Base-by-base conservation (phyloP, 1,140 invertebrate genomes). In the Helicoverpa zea region DNA sequence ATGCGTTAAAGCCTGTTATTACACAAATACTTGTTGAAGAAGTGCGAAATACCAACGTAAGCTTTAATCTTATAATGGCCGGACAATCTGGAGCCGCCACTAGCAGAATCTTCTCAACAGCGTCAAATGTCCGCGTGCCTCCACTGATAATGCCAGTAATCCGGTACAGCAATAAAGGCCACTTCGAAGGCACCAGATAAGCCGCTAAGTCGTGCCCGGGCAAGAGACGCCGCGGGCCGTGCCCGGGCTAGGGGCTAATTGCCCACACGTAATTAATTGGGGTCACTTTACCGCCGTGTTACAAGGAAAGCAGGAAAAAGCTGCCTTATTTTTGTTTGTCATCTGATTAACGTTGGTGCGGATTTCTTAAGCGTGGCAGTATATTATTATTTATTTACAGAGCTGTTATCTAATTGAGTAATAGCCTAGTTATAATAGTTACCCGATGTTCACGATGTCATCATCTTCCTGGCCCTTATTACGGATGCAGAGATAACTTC, bases 141-240 rank as follows among this genome's bases (percentile, higher is more conserved):
- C 16, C 18, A 2, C 56, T 14, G 13, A 58, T 11, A n/a, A 23
- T 61, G 23, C 2, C 23, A 29, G 5, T 61, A 30, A 61, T 61
- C 58, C 23, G 58, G 12, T 5, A 61, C 58, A 61, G 11, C 58
- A 61, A 30, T 61, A 61, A 43, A 14, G 12, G 59, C 10, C 7
- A 30, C 59, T 14, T 14, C 59, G 59, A 63, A 64, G 63, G 63
- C 30, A 47, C 10, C 14, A 64, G 63, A 64, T 64, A 64, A 64
- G 63, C 63, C 63, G 30, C 35, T 61, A 61, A 61, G 63, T 47
- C 63, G 9, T 64, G 63, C 14, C 35, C 14, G 63, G 30, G 59
- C 59, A 13, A 14, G 13, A 7, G 4, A n/a, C n/a, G 59, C 2
- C 30, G 5, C 35, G 9, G 0, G 35, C 5, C 35, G 35, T 43